Evolutionary conservation across 2,797 vertebrate species (phyloP).

Genomic region (Acanthurus leucopareius): DNA sequence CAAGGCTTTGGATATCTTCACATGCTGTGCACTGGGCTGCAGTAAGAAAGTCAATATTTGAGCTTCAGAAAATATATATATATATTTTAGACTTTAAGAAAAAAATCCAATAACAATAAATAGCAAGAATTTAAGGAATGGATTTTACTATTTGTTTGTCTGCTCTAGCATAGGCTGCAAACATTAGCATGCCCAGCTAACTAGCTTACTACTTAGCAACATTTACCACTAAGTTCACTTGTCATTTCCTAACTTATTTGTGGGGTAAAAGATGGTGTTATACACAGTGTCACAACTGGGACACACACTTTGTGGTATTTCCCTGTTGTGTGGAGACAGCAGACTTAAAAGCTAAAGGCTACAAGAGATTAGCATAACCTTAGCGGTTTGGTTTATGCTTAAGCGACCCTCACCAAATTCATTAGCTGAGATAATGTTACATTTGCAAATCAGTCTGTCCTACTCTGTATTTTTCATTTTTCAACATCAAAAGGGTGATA

Average conservation of each 20-base stretch:
- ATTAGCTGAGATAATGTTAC: too few species aligned
- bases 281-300: not conserved
- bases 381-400: too few species aligned
- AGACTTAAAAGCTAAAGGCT: too few species aligned
- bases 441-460: too few species aligned
- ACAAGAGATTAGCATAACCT: too few species aligned
- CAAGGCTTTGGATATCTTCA: not conserved
- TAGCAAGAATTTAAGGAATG: not conserved
- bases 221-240: not conserved
- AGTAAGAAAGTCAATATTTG: not conserved
- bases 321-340: too few species aligned
- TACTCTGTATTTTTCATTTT: too few species aligned
- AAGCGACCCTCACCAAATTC: too few species aligned
- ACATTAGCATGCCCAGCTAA: too few species aligned
- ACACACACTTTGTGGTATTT: not conserved
- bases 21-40: not conserved
- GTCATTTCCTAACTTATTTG: not conserved
- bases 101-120: not conserved
- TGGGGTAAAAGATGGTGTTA: not conserved
- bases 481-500: too few species aligned
- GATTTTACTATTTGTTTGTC: not conserved
- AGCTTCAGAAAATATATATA: not conserved
- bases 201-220: not conserved
- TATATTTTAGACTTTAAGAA: not conserved
- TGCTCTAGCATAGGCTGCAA: too few species aligned